phyloP scores from a whole-genome alignment of 2,888 invertebrate species.

The Saturnia pavonia region DNA sequence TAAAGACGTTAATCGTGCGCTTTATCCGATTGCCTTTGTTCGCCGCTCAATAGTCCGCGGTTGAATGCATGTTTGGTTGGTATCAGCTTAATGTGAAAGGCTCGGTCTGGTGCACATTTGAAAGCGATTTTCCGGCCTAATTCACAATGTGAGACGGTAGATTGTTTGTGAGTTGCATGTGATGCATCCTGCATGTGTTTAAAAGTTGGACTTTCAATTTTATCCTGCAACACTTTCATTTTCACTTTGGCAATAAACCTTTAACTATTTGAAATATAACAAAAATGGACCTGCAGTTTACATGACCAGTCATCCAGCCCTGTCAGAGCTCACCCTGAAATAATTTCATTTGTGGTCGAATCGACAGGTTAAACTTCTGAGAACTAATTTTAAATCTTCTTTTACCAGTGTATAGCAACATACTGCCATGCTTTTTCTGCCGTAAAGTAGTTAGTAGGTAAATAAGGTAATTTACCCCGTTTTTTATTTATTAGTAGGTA shows the following conservation, averaged over 20 bases:
- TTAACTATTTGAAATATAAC: not conserved
- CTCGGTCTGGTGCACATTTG: constrained; percentile 42
- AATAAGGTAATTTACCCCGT: too few relatives aligned
- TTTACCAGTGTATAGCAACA: too few relatives aligned
- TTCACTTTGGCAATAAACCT: not conserved
- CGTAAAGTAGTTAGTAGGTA: too few relatives aligned
- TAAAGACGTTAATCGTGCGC: constrained; percentile 19
- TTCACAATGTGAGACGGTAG: constrained; percentile 55
- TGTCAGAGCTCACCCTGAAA: too few relatives aligned
- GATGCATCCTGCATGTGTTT: constrained; percentile 52
- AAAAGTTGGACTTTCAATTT: constrained; percentile 14
- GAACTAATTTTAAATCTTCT: not conserved
- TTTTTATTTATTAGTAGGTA: too few relatives aligned
- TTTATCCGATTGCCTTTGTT: constrained; percentile 59
- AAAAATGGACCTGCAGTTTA: not conserved
- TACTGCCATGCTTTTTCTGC: too few relatives aligned
- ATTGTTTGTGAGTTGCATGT: constrained; percentile 51
- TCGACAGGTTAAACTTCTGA: not conserved
- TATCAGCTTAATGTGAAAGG: constrained; percentile 62
- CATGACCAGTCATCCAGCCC: too few relatives aligned
- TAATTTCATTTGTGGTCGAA: not conserved
- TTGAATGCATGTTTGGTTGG: constrained; percentile 47
- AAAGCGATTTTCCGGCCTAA: constrained; percentile 68
- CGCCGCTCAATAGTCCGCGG: constrained; percentile 41
- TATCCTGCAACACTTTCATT: not conserved